Conservation (phyloP, 2,113 vertebrate species). For the Myodes glareolus region DNA sequence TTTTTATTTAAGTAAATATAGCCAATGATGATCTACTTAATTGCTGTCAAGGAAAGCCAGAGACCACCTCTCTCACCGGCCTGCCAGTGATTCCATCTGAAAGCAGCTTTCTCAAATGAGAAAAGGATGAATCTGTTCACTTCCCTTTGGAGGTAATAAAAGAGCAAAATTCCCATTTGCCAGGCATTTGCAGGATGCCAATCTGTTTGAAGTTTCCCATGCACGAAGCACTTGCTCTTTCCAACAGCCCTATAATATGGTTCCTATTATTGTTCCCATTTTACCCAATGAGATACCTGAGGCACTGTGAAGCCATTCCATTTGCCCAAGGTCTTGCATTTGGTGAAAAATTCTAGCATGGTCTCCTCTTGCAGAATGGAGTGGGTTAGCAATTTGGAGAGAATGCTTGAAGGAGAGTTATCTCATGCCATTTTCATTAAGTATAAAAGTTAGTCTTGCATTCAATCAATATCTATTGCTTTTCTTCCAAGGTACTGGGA, state of each 20-base stretch:
- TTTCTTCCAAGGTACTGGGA: neutral
- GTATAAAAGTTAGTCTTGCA: slow-evolving; percentile 42
- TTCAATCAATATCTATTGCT: neutral
- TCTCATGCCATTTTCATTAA: neutral
- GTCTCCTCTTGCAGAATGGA: neutral
- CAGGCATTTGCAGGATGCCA: neutral
- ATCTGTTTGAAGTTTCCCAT: neutral
- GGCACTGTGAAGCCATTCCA: neutral
- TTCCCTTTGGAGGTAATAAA: neutral
- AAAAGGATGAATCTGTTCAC: slow-evolving; percentile 10
- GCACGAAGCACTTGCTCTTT: neutral
- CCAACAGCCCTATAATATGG: neutral
- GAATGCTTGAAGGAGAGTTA: slow-evolving; percentile 20
- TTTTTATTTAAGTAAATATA: neutral
- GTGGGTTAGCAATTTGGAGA: neutral
- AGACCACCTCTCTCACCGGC: neutral
- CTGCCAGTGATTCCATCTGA: neutral
- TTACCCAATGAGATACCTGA: slow-evolving; percentile 44
- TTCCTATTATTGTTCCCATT: neutral
- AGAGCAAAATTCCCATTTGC: neutral
- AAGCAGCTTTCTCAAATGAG: neutral
- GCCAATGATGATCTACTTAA: neutral
- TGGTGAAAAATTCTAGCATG: neutral
- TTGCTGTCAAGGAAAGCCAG: neutral
- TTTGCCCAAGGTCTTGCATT: neutral